Base-by-base conservation (phyloP, 1,140 invertebrate species). In the Polyergus mexicanus region DNA sequence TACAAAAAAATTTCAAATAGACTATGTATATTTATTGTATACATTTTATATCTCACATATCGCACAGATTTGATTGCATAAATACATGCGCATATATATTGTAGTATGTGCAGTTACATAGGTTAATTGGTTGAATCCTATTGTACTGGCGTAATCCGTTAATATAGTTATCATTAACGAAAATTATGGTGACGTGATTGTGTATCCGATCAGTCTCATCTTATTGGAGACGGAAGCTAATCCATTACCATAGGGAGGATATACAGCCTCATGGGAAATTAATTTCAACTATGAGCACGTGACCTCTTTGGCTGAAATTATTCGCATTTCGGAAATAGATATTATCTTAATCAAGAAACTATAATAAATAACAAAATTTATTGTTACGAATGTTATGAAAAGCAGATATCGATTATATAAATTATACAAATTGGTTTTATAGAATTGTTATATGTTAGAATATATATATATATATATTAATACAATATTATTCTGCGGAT, bases 91-190 rank as follows among this genome's bases (percentile, higher is more conserved):
- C 28, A 11, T 56, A 81, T 25, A 72, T 2, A 51, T n/a, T n/a
- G 47, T 16, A 51, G n/a, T 51, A 51, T 51, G 19, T 19, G 19
- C 54, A 72, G 51, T 72, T 72, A 83, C 68, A 60, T 16, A 47
- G 25, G 38, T 69, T 35, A 22, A 28, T 16, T 41, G 51, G 51
- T 62, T 8, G 38, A 72, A 44, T 83, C 68, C 54, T 7, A 72
- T 56, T 72, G 54, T 83, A 83, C 65, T 62, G 28, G 28, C 54
- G 54, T 83, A 83, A 83, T 83, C 68, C 28, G 78, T 83, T 83
- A 83, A 83, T 72, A 69, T 83, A 83, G 51, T 74, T 69, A 72
- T 72, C 78, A 83, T 83, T 83, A 83, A 72, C 78, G 78, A 83
- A 83, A 83, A 83, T 83, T 83, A 83, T 74, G 66, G 68, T 38